Base-by-base conservation (phyloP, 1,140 invertebrate species). In the Sweltsa coloradensis region DNA sequence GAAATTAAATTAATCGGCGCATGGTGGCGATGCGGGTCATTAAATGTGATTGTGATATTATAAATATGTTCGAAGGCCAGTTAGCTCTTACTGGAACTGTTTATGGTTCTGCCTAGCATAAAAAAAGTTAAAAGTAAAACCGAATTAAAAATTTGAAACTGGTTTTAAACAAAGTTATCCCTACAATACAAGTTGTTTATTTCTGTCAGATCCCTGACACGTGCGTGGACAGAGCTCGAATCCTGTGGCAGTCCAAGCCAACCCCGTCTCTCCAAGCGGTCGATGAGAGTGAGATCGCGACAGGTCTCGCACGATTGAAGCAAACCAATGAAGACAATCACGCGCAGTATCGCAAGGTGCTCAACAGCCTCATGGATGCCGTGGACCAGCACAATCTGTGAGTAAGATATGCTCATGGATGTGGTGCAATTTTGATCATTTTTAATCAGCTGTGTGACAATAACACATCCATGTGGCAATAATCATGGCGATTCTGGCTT, bases 341-440 rank as follows among this genome's bases (percentile, higher is more conserved):
- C 43, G 57, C 62, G 11, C 50, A 67, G 5, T 91, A 89, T 55
- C 64, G 70, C 22, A 63, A 69, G 6, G 59, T 88, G 2, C 54
- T 88, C 0, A 57, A 77, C 16, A 67, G 75, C 18, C 56, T 92
- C 9, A 66, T 85, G 1, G 58, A 73, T 51, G 63, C 77, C 13
- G 75, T 84, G 13, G 61, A 79, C 18, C 68, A 74, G 52, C 75
- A 76, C 51, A 81, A 79, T 60, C 60, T 86, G 75, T 85, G 65
- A 83, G 79, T 76, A 52, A 46, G 41, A 22, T 45, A 29, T 49
- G 27, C 21, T 25, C 22, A 49, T 3, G 47, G 34, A 40, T 43
- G 22, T 18, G 31, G 24, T 24, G 14, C n/a, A 2, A 37, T 13
- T 41, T 23, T 50, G 13, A 29, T 50, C 4, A 25, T 31, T 14